Base-by-base conservation (phyloP, 2,888 invertebrate species). In the Mamestra brassicae region DNA sequence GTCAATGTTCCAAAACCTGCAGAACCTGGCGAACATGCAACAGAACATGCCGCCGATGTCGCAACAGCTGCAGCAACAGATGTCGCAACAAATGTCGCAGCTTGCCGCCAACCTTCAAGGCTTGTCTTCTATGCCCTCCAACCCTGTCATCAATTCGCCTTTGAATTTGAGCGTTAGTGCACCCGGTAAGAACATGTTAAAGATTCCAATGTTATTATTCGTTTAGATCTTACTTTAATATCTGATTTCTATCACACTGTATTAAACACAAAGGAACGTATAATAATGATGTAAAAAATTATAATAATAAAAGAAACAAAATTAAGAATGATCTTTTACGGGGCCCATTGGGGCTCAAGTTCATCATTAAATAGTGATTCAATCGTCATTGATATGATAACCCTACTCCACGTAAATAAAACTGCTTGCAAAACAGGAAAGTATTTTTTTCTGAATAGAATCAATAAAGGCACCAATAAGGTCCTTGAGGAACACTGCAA, bases 121-220 rank as follows among this genome's bases (percentile, higher is more conserved):
- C 90, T 95, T 98, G 88, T 98, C 98, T 78, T 97, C 98, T 83
- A 97, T 98, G 94, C 97, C 98, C 88, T 97, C 98, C 85, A 97
- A 97, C 85, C 97, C 97, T 75, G 97, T 98, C 90, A 98, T 98
- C 95, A 98, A 98, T 94, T 98, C 98, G 76, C 98, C 98, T 52
- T 97, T 98, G 88, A 98, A 98, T 95, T 97, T 98, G 89, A 98
- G 98, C 93, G 98, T 98, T 88, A 98, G 98, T 90, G 96, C 96
- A 15, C 96, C 96, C 89, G 96, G 96, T 96, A 90, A 90, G 42
- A 42, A 42, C 4, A 42, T 42, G 42, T 1, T 42, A 1, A 42
- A 42, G 5, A 42, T 42, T 38, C 6, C 2, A 38, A 38, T 38
- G 38, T 38, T 4, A 4, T 38, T 38, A 1, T 38, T 6, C 38